A percentile compares a stretch with the other conserved stretches of the same genome.
phyloP scores from a whole-genome alignment of 2,797 vertebrate species.

The Epinephelus malabaricus region DNA sequence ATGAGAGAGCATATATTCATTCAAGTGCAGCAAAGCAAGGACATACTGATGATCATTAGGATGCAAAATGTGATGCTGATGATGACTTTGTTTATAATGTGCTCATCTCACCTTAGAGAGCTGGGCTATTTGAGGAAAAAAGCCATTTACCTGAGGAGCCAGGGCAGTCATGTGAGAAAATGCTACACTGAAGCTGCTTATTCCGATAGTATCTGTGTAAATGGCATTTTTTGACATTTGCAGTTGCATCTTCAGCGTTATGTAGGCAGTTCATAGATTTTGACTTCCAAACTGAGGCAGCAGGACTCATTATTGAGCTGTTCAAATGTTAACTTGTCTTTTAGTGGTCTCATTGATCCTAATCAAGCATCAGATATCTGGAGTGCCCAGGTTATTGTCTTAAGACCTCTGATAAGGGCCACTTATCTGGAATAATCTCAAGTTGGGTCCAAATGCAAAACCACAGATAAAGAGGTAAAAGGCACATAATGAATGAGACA shows the following conservation, averaged over 20 bases:
- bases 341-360: constrained; percentile 40
- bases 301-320: constrained; percentile 41
- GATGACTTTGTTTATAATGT: constrained; percentile 73
- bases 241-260: constrained; percentile 46
- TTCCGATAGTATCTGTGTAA: constrained; percentile 65
- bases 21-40: constrained; percentile 79
- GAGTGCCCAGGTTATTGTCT: constrained; percentile 7
- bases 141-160: constrained; percentile 68
- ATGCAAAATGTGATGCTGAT: constrained; percentile 75
- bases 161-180: constrained; percentile 69
- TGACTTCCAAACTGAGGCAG: constrained; percentile 32
- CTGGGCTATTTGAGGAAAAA: constrained; percentile 68
- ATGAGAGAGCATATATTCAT: constrained; percentile 49
- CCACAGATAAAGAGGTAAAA: constrained; percentile 4
- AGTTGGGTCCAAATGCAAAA: constrained; percentile 1
- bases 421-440: constrained; percentile 30
- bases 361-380: constrained; percentile 39
- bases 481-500: no score
- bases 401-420: constrained; percentile 24
- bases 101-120: constrained; percentile 69
- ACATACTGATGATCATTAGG: constrained; percentile 63
- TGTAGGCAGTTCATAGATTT: constrained; percentile 34
- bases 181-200: constrained; percentile 50
- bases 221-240: constrained; percentile 70
- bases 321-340: constrained; percentile 53